Evolutionary conservation across 2,888 invertebrate species (phyloP).

Genomic region (Argynnis bischoffii): DNA sequence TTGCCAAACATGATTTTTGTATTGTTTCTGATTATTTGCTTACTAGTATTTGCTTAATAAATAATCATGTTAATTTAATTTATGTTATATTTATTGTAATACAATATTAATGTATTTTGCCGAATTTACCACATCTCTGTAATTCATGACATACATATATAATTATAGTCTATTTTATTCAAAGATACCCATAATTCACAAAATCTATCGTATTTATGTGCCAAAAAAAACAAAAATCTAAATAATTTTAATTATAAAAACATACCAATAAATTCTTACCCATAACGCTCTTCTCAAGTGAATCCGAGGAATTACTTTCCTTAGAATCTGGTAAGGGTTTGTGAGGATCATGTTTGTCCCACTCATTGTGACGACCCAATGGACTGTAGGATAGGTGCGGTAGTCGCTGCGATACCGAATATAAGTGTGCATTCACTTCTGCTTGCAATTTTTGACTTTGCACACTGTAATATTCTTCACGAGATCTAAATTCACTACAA

Average conservation of each 20-base stretch:
- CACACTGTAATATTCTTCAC: constrained; percentile 77
- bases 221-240: background rate
- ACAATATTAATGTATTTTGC: no score
- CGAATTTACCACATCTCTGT: no score
- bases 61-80: no score
- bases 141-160: no score
- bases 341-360: constrained; percentile 78
- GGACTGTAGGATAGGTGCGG: constrained; percentile 79
- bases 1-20: no score
- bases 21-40: no score
- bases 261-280: constrained; percentile 51
- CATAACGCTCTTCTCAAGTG: constrained; percentile 79
- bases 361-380: constrained; percentile 73
- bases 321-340: constrained; percentile 77
- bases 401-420: constrained; percentile 83
- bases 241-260: background rate
- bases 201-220: background rate
- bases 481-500: constrained; percentile 75
- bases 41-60: no score
- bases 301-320: constrained; percentile 78
- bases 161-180: no score
- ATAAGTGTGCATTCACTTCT: constrained; percentile 79
- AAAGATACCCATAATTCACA: no score
- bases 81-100: no score
- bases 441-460: constrained; percentile 78